Conservation (phyloP, 2,113 vertebrate genomes). For the Leptobrachium ailaonicum region DNA sequence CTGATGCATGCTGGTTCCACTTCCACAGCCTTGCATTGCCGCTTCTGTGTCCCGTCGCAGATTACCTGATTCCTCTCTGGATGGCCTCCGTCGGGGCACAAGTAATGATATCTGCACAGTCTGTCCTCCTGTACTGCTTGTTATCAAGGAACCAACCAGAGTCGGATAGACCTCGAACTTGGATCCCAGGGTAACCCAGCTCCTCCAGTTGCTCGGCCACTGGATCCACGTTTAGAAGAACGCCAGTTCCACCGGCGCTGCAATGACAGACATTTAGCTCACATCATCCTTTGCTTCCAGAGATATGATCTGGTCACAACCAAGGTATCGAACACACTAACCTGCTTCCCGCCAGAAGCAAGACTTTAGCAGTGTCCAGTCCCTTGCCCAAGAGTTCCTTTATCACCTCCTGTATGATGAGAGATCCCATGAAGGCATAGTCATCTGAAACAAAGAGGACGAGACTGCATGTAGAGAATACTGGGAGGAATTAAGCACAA, state of each 20-base stretch:
- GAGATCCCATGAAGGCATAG: slow-evolving; percentile 94
- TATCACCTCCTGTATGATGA: slow-evolving; percentile 94
- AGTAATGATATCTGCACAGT: slow-evolving; percentile 84
- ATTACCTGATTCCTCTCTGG: slow-evolving; percentile 90
- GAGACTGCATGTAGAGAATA: background rate
- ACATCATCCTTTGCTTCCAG: too few relatives aligned
- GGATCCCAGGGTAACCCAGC: slow-evolving; percentile 81
- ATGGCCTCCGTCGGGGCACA: slow-evolving; percentile 93
- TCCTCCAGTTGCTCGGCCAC: slow-evolving; percentile 88
- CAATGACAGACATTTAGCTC: background rate
- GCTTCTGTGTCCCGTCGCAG: background rate
- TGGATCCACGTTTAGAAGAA: slow-evolving; percentile 90
- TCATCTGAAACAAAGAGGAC: slow-evolving; percentile 67
- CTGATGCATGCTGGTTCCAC: background rate
- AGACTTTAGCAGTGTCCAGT: slow-evolving; percentile 85
- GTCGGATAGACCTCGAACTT: slow-evolving; percentile 91
- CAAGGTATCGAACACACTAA: slow-evolving; percentile 54
- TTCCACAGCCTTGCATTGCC: background rate
- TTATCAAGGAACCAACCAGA: slow-evolving; percentile 98
- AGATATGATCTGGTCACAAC: background rate
- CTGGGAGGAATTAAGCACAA: background rate
- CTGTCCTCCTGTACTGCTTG: slow-evolving; percentile 87
- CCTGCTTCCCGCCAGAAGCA: slow-evolving; percentile 96
- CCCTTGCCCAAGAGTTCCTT: slow-evolving; percentile 88
- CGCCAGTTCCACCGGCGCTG: slow-evolving; percentile 93